Percentiles rank a stretch among this genome's conserved stretches.
These are phyloP conservation scores for Gyrodactylus bullatarudis DNA, from an alignment of 1,140 invertebrate genomes.

Conservation along the genomic window DNA sequence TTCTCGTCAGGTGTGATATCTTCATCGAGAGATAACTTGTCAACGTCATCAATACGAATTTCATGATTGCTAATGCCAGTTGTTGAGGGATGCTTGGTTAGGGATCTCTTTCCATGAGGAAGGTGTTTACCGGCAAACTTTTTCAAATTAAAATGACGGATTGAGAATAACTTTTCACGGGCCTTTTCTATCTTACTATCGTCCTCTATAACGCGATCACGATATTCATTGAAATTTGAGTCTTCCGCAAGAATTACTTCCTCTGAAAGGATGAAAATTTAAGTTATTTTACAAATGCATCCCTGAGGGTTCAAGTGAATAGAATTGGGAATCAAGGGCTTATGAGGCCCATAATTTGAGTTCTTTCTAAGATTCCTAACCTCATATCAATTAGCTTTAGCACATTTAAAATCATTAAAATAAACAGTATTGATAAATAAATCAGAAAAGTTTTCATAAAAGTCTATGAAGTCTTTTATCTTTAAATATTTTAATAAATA, in stretches of 20 bases:
- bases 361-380: too few relatives aligned
- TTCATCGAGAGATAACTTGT: neutral
- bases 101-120: neutral
- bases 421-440: too few relatives aligned
- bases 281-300: too few relatives aligned
- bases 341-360: too few relatives aligned
- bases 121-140: neutral
- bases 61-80: neutral
- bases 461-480: too few relatives aligned
- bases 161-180: neutral
- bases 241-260: neutral
- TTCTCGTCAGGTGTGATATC: neutral
- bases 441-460: too few relatives aligned
- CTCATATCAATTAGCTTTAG: too few relatives aligned
- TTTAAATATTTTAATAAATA: too few relatives aligned
- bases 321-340: too few relatives aligned
- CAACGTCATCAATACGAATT: neutral
- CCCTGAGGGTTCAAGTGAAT: too few relatives aligned
- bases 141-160: neutral
- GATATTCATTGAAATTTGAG: neutral
- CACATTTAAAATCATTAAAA: too few relatives aligned
- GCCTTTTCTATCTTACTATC: neutral
- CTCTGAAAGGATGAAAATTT: neutral
- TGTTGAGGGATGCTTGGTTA: too few relatives aligned
- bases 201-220: neutral